A percentile compares a stretch with the other conserved stretches of the same genome.
These are phyloP conservation scores for Idris sp. DNA, from an alignment of 1,140 invertebrate species.

Conservation along the genomic window DNA sequence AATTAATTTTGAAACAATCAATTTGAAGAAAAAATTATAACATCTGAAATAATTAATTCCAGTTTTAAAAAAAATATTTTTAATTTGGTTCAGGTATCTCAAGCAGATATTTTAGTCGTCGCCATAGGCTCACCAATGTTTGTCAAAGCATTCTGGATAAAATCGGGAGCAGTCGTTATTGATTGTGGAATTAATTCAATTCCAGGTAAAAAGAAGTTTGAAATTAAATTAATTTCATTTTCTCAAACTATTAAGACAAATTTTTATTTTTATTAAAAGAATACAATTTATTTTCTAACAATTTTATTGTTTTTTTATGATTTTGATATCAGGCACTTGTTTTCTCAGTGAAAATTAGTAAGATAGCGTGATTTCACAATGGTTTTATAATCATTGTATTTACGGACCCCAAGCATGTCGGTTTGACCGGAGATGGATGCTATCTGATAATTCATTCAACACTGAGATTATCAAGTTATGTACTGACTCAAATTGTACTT, in stretches of 20 bases:
- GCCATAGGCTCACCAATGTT: constrained; percentile 94
- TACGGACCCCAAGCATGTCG: background rate
- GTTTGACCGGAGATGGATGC: constrained; percentile 13
- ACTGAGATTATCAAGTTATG: background rate
- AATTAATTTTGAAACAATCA: background rate
- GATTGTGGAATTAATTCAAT: constrained; percentile 99
- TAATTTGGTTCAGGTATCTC: constrained; percentile 67
- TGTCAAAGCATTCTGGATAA: constrained; percentile 97
- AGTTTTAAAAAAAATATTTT: constrained; percentile 5
- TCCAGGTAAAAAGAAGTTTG: too few relatives aligned
- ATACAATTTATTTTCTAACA: too few relatives aligned
- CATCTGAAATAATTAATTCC: background rate
- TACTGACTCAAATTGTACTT: background rate
- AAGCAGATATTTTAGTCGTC: constrained; percentile 97
- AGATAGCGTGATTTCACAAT: too few relatives aligned
- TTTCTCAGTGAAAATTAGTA: background rate
- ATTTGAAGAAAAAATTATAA: too few relatives aligned
- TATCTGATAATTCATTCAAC: constrained; percentile 20
- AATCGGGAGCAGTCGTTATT: constrained; percentile 98
- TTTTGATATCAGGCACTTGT: background rate
- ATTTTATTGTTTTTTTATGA: too few relatives aligned
- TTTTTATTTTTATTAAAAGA: too few relatives aligned
- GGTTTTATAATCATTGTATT: constrained; percentile 2
- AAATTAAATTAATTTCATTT: too few relatives aligned
- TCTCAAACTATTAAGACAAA: too few relatives aligned